A percentile compares a stretch with the other conserved stretches of the same genome.
Evolutionary conservation across 2,113 vertebrate species (phyloP).

Genomic region (Entomyzon cyanotis): DNA sequence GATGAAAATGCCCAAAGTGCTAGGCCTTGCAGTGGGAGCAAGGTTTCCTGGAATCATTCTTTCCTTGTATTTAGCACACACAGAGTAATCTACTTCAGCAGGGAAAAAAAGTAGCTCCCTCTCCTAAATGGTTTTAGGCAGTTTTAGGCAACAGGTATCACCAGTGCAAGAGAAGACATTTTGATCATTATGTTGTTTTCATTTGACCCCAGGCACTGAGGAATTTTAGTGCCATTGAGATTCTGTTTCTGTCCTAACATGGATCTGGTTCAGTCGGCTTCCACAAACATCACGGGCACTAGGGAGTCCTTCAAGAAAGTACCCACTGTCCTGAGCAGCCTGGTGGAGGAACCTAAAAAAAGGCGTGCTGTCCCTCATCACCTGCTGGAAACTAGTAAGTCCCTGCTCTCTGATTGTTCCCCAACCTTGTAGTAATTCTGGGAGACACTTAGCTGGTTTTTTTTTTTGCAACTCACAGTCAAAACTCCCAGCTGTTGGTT

Average conservation of each 20-base stretch:
- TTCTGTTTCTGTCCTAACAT: constrained; percentile 61
- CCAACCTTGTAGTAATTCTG: not conserved
- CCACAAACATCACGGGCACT: not conserved
- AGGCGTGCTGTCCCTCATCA: constrained; percentile 74
- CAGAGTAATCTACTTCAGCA: not conserved
- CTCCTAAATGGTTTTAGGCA: not conserved
- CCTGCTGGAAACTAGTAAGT: constrained; percentile 86
- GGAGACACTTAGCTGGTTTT: not conserved
- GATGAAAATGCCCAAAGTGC: not conserved
- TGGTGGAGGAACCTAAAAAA: constrained; percentile 79
- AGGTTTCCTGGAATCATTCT: not conserved
- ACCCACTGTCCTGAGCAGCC: constrained; percentile 71
- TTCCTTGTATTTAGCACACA: not conserved
- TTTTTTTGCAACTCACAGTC: not conserved
- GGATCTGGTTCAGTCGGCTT: constrained; percentile 67
- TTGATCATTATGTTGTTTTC: not conserved
- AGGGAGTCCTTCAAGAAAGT: constrained; percentile 43
- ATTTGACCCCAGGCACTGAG: constrained; percentile 30
- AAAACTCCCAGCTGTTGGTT: not conserved
- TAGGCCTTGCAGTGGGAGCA: not conserved
- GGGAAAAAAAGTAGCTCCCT: not conserved
- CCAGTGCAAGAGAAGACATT: not conserved
- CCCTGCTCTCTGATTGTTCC: not conserved
- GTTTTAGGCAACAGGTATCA: not conserved
- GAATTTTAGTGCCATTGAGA: not conserved